Percentiles rank a stretch among this genome's conserved stretches.
Conservation (phyloP, 2,888 invertebrate species). For the Dendrolimus houi region DNA sequence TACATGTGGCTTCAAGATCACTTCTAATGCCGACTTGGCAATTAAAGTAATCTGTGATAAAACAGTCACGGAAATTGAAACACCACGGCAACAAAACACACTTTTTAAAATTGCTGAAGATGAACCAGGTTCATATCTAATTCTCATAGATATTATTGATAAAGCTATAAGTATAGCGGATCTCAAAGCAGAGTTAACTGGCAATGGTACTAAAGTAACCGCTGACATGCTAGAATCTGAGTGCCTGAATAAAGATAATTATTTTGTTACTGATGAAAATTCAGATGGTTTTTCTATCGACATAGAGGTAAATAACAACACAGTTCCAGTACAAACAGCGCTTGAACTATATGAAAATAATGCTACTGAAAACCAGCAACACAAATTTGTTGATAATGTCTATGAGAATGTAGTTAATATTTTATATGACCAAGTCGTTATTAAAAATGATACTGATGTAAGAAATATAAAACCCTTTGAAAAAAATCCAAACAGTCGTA, state of each 20-base stretch:
- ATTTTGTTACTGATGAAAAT: slow-evolving; percentile 9
- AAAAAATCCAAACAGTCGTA: no score
- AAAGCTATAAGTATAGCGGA: neutral
- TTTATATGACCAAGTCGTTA: slow-evolving; percentile 8
- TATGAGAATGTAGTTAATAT: neutral
- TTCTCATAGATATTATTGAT: neutral
- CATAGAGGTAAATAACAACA: slow-evolving; percentile 4
- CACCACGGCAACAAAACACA: no score
- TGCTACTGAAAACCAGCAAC: neutral
- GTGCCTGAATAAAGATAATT: neutral
- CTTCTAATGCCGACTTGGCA: no score
- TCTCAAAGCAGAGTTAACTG: neutral
- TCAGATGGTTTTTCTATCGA: slow-evolving; percentile 4
- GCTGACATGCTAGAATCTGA: neutral
- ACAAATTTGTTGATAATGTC: neutral
- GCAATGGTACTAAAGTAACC: neutral
- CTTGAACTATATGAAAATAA: slow-evolving; percentile 14
- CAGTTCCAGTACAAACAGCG: slow-evolving; percentile 15
- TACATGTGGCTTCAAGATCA: no score
- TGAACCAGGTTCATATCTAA: no score
- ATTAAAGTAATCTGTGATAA: no score
- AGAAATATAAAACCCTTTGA: no score
- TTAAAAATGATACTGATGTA: neutral
- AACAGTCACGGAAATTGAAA: no score
- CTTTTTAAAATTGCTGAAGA: no score